Conservation (phyloP, 2,797 vertebrate species). For the Poecilia picta region DNA sequence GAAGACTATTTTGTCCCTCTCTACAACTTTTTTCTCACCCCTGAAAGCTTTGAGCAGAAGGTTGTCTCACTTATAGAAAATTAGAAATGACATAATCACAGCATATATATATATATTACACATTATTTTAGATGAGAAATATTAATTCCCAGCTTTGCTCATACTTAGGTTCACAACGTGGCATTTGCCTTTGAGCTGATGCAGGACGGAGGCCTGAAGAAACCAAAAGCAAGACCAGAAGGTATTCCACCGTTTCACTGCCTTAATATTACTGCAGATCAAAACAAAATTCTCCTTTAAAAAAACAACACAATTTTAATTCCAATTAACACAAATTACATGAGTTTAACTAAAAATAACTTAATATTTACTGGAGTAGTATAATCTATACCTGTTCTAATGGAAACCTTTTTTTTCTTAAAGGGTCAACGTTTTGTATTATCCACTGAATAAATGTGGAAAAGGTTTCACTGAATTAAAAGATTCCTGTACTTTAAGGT, state of each 20-base stretch:
- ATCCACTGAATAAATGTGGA: background rate
- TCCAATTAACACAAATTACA: background rate
- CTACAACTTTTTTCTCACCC: conserved; percentile 95
- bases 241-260: conserved; percentile 77
- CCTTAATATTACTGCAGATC: background rate
- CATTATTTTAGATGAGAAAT: background rate
- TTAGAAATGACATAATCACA: too few species aligned
- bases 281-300: background rate
- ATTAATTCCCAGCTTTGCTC: conserved; percentile 13
- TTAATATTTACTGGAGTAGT: background rate
- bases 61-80: conserved; percentile 61
- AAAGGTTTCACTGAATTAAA: background rate
- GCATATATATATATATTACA: too few species aligned
- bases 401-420: background rate
- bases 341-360: background rate
- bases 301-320: background rate
- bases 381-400: background rate
- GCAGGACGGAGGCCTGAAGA: conserved; percentile 95
- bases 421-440: background rate
- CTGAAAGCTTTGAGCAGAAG: conserved; percentile 97
- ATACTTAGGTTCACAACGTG: conserved; percentile 92
- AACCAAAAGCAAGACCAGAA: conserved; percentile 97
- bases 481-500: background rate
- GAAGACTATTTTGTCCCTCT: conserved; percentile 97
- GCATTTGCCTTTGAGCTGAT: conserved; percentile 96